Percentiles rank a stretch among this genome's conserved stretches.
Conservation (phyloP, 2,888 invertebrate genomes). For the Dromius quadrimaculatus region DNA sequence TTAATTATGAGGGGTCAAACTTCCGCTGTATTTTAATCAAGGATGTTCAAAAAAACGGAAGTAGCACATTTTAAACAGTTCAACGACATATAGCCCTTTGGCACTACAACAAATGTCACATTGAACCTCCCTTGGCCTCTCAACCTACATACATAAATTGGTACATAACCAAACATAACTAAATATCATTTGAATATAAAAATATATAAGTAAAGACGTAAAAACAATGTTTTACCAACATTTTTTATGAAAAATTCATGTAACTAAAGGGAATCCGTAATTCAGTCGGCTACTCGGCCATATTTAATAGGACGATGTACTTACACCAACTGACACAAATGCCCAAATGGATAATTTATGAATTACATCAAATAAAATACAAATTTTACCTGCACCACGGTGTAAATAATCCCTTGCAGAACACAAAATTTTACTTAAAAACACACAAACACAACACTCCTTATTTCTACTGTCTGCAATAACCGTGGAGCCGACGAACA, state of each 20-base stretch:
- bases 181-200: neutral
- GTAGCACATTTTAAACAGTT: slow-evolving; percentile 38
- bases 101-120: slow-evolving; percentile 39
- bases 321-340: slow-evolving; percentile 39
- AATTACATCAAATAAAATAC: slow-evolving; percentile 11
- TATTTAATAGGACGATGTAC: slow-evolving; percentile 49
- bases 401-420: slow-evolving; percentile 50
- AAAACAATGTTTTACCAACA: neutral
- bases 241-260: slow-evolving; percentile 15
- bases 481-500: slow-evolving; percentile 47
- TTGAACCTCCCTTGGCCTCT: slow-evolving; percentile 10
- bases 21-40: slow-evolving; percentile 33
- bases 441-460: slow-evolving; percentile 52
- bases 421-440: slow-evolving; percentile 50
- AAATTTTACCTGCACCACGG: slow-evolving; percentile 46
- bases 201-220: neutral
- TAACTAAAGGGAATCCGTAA: slow-evolving; percentile 45
- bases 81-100: slow-evolving; percentile 48
- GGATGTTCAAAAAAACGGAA: slow-evolving; percentile 32
- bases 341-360: slow-evolving; percentile 5
- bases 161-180: neutral
- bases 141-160: slow-evolving; percentile 1
- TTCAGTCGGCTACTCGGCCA: slow-evolving; percentile 52
- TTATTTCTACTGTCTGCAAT: slow-evolving; percentile 44
- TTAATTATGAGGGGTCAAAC: slow-evolving; percentile 29